Base-by-base conservation (phyloP, 2,797 vertebrate genomes). In the Chaenodraco wilsoni region DNA sequence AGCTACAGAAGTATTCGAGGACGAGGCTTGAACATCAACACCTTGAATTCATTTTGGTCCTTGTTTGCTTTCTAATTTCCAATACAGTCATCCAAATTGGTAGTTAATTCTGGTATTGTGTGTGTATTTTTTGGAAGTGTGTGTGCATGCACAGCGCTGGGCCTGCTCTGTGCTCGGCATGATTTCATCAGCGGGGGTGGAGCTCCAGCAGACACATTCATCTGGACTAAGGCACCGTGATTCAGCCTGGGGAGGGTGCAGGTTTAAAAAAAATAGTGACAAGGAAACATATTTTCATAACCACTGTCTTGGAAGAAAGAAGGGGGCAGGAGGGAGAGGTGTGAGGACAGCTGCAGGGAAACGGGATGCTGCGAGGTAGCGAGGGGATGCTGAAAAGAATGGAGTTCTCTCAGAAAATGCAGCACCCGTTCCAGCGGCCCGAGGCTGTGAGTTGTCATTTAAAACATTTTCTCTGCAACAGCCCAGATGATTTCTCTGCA, bases 271-370 rank as follows among this genome's bases (percentile, higher is more conserved):
- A 72, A 70, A 15, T 64, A 74, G 31, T 80, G 83, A 82, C 79
- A 87, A 74, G 16, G 19, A 80, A 85, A 87, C 75, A 78, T 71
- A 84, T 88, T 88, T 88, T 88, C 82, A 82, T 76, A 83, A 87
- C 65, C 63, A 74, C 31, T 49, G 77, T 60, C 62, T 81, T 40
- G 64, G 55, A 82, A 76, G 49, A 49, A 57, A 66, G 66, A 66
- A 40, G 19, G 15, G 54, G 41, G 51, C 50, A 75, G 55, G 65
- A 33, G n/a, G n/a, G 13, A 11, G 50, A 19, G 19, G 6, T 44
- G 49, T 3, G 67, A 55, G 43, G 51, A 60, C 65, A 48, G 66
- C 44, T 46, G 58, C 52, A 74, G 57, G 27, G 78, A 59, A 80
- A 66, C 4, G 23, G 40, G 45, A 74, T 9, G 55, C 15, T 72